Base-by-base conservation (phyloP, 2,113 vertebrate species). In the Lamprotornis superbus region DNA sequence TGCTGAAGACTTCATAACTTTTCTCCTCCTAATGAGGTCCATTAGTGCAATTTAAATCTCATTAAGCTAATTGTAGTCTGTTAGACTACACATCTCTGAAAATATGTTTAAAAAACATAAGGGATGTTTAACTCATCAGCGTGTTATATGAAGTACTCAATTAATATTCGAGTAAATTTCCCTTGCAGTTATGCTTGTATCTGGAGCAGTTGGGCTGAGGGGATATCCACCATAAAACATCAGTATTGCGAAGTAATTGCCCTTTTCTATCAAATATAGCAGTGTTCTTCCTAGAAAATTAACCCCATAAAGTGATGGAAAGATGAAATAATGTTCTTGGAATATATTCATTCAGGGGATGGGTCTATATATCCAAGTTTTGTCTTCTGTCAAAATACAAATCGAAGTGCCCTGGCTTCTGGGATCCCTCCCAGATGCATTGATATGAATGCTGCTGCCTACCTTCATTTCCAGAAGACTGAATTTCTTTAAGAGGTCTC, bases 1-100 rank as follows among this genome's bases (percentile, higher is more conserved):
- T 90, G 63, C 78, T 94, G 60, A 92, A 63, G 83, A 67, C 42
- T 57, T 90, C 57, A 65, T 63, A 95, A 93, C 83, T 71, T 90
- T 73, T 90, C 77, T 55, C 55, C 44, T 88, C 53, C 59, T 93
- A 88, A 94, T 93, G 88, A 94, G 59, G 42, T 97, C 63, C 79
- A 86, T 94, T 93, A 93, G 30, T 70, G 83, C 77, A 94, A 93
- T 94, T 92, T 90, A 90, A 90, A 95, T 90, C 90, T 92, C 82
- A 92, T 96, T 93, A 96, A 80, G 79, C 55, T 94, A 92, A 94
- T 90, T 93, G 86, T 80, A 92, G 55, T 76, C 65, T 80, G 52
- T 83, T 92, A 95, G 59, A 81, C 27, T 73, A 74, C 3, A 2
- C 30, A 63, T 83, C 55, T 92, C 83, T 77, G 87, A 96, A 94